phyloP scores from a whole-genome alignment of 2,113 vertebrate species.

The Echinops telfairi region DNA sequence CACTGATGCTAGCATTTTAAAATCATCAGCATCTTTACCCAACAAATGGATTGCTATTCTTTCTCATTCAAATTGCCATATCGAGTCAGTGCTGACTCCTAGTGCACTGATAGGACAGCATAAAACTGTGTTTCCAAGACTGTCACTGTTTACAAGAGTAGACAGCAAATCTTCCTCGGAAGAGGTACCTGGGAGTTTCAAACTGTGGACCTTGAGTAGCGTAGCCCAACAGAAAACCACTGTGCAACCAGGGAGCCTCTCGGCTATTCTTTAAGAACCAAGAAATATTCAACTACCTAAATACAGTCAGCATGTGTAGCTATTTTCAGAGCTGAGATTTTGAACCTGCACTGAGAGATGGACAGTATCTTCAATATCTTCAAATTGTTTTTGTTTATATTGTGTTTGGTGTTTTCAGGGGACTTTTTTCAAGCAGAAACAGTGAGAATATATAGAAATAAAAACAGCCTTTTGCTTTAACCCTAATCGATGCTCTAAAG shows the following conservation, averaged over 20 bases:
- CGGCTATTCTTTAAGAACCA: neutral
- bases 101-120: too few relatives aligned
- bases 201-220: too few relatives aligned
- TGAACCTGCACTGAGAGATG: neutral
- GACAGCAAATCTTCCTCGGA: too few relatives aligned
- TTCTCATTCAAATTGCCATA: too few relatives aligned
- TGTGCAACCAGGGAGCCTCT: too few relatives aligned
- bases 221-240: too few relatives aligned
- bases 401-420: slow-evolving; percentile 2
- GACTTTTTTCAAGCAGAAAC: slow-evolving; percentile 5
- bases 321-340: neutral
- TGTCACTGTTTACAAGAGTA: too few relatives aligned
- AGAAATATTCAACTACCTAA: slow-evolving; percentile 26
- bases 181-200: too few relatives aligned
- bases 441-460: slow-evolving; percentile 18
- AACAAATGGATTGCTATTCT: neutral
- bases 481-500: slow-evolving; percentile 67
- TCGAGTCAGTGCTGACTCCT: too few relatives aligned
- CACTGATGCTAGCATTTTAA: slow-evolving; percentile 14
- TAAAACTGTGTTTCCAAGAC: too few relatives aligned
- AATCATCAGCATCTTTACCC: neutral
- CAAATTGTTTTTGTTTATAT: neutral
- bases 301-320: neutral
- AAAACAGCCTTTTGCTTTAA: slow-evolving; percentile 63
- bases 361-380: neutral